Evolutionary conservation across 2,113 vertebrate species (phyloP).

Genomic region (Limnothrissa miodon): DNA sequence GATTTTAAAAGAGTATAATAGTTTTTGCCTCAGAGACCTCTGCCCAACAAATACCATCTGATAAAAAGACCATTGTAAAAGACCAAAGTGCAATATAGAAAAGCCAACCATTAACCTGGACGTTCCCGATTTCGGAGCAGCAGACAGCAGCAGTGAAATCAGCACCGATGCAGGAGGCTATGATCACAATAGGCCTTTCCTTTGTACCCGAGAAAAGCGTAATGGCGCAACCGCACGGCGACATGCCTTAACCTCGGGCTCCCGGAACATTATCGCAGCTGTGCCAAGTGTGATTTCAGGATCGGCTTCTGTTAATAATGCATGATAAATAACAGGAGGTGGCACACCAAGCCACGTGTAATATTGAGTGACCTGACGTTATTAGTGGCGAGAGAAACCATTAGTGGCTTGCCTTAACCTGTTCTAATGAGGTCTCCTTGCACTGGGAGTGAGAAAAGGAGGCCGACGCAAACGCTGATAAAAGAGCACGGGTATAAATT

Average conservation of each 20-base stretch:
- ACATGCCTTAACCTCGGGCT: background rate
- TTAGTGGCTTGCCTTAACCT: constrained; percentile 70
- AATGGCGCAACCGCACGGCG: background rate
- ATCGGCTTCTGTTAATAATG: constrained; percentile 61
- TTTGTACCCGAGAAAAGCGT: background rate
- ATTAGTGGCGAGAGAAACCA: constrained; percentile 69
- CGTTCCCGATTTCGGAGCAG: background rate
- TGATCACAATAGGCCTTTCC: background rate
- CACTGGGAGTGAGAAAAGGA: constrained; percentile 55
- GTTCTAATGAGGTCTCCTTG: constrained; percentile 71
- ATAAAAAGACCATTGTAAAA: background rate
- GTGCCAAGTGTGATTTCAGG: constrained; percentile 52
- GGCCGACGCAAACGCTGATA: constrained; percentile 52
- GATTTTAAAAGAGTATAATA: background rate
- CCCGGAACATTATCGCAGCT: constrained; percentile 21
- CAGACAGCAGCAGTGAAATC: background rate
- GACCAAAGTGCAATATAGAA: background rate
- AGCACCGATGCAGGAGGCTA: background rate
- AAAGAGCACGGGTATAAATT: constrained; percentile 28
- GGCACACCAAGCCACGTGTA: constrained; percentile 66
- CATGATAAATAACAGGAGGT: constrained; percentile 64
- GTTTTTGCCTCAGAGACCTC: background rate
- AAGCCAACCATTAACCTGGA: background rate
- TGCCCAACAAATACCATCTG: background rate
- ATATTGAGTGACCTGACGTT: constrained; percentile 67